These are phyloP conservation scores for Porites australiensis DNA, from an alignment of 64 coral and sea anemone species.

Conservation along the genomic window DNA sequence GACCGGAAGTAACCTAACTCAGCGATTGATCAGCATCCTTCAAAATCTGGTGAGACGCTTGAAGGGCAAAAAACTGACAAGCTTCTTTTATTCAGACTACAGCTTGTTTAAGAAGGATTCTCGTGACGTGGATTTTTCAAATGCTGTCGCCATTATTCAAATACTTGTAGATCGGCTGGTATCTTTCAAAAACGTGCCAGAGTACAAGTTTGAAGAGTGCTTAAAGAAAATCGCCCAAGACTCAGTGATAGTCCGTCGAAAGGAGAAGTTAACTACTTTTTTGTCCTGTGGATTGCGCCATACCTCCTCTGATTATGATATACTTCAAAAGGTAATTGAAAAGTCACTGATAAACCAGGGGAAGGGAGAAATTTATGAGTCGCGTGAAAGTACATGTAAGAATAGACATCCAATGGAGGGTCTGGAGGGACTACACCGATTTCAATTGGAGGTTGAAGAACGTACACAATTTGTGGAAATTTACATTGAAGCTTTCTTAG, in stretches of 20 bases:
- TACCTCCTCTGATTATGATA: not conserved
- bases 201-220: slow-evolving; percentile 30
- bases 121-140: not conserved
- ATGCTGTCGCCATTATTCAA: not conserved
- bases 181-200: not conserved
- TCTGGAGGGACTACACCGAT: too few relatives aligned
- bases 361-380: not conserved
- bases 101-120: not conserved
- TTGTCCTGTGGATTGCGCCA: not conserved
- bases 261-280: not conserved
- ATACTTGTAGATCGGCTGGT: slow-evolving; percentile 24
- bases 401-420: not conserved
- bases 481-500: not conserved
- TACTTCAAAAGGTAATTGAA: not conserved
- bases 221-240: not conserved
- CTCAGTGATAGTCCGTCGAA: not conserved
- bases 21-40: slow-evolving; percentile 15
- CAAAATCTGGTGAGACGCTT: slow-evolving; percentile 8
- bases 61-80: slow-evolving; percentile 17
- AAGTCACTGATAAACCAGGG: not conserved
- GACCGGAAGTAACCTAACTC: slow-evolving; percentile 18
- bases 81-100: slow-evolving; percentile 53
- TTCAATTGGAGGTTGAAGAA: not conserved
- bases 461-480: not conserved
- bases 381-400: not conserved